Conservation (phyloP, 2,797 vertebrate species). For the Argentina silus region DNA sequence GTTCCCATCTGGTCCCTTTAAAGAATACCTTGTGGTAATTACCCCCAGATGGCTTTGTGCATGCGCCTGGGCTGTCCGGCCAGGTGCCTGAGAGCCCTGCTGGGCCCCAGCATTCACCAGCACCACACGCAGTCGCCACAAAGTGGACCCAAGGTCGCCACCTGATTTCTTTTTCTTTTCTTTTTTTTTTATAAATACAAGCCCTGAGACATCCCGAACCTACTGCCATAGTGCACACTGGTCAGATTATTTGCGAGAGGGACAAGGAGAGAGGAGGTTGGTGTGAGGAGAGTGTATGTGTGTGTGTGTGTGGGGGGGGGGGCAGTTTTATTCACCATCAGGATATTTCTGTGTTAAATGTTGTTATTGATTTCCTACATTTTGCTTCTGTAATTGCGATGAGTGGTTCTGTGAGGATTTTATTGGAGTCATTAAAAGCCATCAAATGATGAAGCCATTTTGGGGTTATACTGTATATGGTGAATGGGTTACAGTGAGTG, state of each 20-base stretch:
- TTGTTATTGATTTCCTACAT: too few relatives aligned
- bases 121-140: constrained; percentile 80
- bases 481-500: too few relatives aligned
- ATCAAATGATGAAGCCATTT: background rate
- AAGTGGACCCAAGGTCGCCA: constrained; percentile 88
- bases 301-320: too few relatives aligned
- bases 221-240: constrained; percentile 60
- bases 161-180: constrained; percentile 79
- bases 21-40: constrained; percentile 99
- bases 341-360: background rate
- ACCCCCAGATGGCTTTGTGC: constrained; percentile 98
- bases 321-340: background rate
- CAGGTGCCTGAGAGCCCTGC: constrained; percentile 96
- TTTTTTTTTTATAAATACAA: constrained; percentile 85
- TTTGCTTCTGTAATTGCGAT: too few relatives aligned
- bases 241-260: constrained; percentile 38
- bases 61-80: constrained; percentile 86
- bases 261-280: background rate
- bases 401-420: too few relatives aligned
- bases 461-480: too few relatives aligned
- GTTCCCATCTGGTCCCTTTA: constrained; percentile 98
- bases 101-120: constrained; percentile 90
- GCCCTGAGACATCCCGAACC: constrained; percentile 37
- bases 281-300: too few relatives aligned
- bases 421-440: background rate